Evolutionary conservation across 2,113 vertebrate genomes (phyloP).

Genomic region (Aegypius monachus): DNA sequence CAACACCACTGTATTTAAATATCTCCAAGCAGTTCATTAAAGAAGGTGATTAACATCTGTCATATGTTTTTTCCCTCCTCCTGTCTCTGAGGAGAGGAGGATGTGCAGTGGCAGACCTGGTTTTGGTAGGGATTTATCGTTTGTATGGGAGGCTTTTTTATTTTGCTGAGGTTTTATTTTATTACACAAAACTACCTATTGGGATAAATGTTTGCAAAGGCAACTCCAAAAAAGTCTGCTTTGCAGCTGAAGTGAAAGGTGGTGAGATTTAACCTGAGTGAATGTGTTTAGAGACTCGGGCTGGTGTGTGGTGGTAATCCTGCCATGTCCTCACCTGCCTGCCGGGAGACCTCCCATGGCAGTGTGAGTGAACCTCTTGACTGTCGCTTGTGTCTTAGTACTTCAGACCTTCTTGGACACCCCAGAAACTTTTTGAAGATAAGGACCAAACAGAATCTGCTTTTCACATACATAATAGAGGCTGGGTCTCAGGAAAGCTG

Average conservation of each 20-base stretch:
- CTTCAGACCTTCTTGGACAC: not conserved
- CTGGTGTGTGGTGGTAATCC: not conserved
- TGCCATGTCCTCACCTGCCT: accelerated
- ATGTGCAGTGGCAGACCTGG: conserved; percentile 20
- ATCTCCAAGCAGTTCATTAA: conserved; percentile 59
- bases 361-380: not conserved
- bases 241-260: not conserved
- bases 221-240: not conserved
- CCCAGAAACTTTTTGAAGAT: not conserved
- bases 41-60: conserved; percentile 59
- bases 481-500: not conserved
- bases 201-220: conserved; percentile 36
- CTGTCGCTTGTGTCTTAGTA: not conserved
- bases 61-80: conserved; percentile 11
- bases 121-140: not conserved
- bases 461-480: not conserved
- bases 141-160: conserved; percentile 20
- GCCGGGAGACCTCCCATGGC: not conserved
- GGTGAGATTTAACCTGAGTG: not conserved
- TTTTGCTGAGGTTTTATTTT: conserved; percentile 51
- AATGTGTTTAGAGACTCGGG: not conserved
- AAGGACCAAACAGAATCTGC: not conserved
- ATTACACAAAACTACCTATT: not conserved
- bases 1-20: conserved; percentile 22
- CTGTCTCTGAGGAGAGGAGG: not conserved